Conservation (phyloP, 2,888 invertebrate species). For the Hypena proboscidalis region DNA sequence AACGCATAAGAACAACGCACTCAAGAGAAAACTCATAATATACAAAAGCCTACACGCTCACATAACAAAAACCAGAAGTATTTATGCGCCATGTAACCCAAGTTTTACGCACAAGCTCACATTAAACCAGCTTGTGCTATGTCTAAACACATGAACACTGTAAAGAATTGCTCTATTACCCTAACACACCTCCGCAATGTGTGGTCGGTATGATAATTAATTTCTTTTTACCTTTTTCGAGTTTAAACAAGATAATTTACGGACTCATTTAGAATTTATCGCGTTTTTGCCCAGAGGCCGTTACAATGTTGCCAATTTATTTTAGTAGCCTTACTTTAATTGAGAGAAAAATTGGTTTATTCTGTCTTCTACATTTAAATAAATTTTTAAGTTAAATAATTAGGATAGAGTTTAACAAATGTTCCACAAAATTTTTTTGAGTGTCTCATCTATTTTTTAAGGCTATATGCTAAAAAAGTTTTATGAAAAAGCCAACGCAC, state of each 20-base stretch:
- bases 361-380: constrained; percentile 37
- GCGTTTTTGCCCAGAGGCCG: constrained; percentile 47
- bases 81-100: constrained; percentile 7
- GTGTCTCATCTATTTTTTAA: too few relatives aligned
- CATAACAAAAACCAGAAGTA: constrained; percentile 1
- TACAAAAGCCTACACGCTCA: background rate
- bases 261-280: constrained; percentile 65
- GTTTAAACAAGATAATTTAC: constrained; percentile 68
- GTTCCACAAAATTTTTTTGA: too few relatives aligned
- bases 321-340: constrained; percentile 39
- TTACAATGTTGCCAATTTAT: constrained; percentile 48
- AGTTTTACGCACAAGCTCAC: constrained; percentile 7
- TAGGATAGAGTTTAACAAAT: too few relatives aligned
- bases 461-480: too few relatives aligned
- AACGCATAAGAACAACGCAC: too few relatives aligned
- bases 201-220: constrained; percentile 60
- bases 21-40: too few relatives aligned
- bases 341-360: constrained; percentile 35
- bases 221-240: constrained; percentile 62
- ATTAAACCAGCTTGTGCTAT: constrained; percentile 22
- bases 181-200: constrained; percentile 53
- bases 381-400: constrained; percentile 16
- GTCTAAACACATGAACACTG: constrained; percentile 34
- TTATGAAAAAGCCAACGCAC: too few relatives aligned
- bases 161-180: constrained; percentile 64